Conservation (phyloP, 2,113 vertebrate species). For the Tiliqua scincoides region DNA sequence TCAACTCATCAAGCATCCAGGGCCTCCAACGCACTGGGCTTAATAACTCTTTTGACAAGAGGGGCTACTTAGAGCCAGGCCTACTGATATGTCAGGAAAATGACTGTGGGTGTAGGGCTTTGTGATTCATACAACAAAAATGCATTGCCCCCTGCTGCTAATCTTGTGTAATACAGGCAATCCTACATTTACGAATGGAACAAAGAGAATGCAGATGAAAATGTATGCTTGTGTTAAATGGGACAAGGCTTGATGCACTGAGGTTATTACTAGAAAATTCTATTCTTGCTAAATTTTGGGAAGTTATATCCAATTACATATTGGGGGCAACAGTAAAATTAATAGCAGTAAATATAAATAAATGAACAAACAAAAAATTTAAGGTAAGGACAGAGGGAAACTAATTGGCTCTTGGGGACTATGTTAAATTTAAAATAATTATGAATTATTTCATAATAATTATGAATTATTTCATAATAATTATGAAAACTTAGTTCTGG, state of each 20-base stretch:
- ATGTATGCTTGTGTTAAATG: too few relatives aligned
- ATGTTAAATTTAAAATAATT: too few relatives aligned
- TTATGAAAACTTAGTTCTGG: too few relatives aligned
- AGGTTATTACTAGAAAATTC: neutral
- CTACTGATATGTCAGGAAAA: rapidly evolving
- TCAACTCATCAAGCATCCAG: neutral
- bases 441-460: too few relatives aligned
- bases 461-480: too few relatives aligned
- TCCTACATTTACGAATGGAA: neutral
- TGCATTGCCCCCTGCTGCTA: constrained; percentile 54
- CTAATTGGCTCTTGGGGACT: too few relatives aligned
- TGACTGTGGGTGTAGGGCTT: neutral
- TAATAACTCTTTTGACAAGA: neutral
- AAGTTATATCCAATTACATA: neutral
- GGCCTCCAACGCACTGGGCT: neutral
- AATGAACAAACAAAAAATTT: neutral
- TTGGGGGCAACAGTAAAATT: neutral
- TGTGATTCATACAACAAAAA: neutral
- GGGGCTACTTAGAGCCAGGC: neutral
- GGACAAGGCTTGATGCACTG: neutral
- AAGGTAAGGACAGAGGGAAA: too few relatives aligned
- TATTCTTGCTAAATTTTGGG: neutral
- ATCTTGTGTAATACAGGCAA: constrained; percentile 25
- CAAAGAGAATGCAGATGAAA: neutral
- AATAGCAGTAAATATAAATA: neutral